phyloP scores from a whole-genome alignment of 2,113 vertebrate species.

The Cyprinodon brontotheroides region DNA sequence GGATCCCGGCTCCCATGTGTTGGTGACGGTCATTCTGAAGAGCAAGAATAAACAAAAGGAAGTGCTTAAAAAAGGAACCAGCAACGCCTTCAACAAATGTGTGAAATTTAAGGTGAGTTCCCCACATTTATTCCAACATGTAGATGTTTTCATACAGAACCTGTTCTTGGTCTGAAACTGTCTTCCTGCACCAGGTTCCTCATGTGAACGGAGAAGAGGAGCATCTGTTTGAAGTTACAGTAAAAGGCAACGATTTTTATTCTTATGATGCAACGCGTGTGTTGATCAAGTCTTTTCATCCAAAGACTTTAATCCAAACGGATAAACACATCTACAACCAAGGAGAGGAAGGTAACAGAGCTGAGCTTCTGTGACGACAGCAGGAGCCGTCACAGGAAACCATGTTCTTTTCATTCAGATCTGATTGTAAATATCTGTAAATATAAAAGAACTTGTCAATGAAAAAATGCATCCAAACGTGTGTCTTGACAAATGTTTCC shows the following conservation, averaged over 20 bases:
- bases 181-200: conserved; percentile 52
- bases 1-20: conserved; percentile 59
- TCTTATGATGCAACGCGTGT: conserved; percentile 64
- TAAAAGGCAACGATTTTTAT: conserved; percentile 51
- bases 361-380: not conserved
- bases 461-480: too few species aligned
- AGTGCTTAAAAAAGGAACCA: not conserved
- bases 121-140: not conserved
- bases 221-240: conserved; percentile 51
- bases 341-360: conserved; percentile 70
- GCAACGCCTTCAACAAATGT: not conserved
- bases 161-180: not conserved
- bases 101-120: not conserved
- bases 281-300: conserved; percentile 38
- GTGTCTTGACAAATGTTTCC: too few species aligned
- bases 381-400: too few species aligned
- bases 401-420: too few species aligned
- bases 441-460: too few species aligned
- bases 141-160: too few species aligned
- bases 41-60: not conserved
- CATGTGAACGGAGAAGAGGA: conserved; percentile 20
- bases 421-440: too few species aligned
- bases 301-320: conserved; percentile 65
- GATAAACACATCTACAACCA: conserved; percentile 77
- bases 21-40: conserved; percentile 28